phyloP scores from a whole-genome alignment of 2,888 invertebrate genomes.

The Rapana venosa region DNA sequence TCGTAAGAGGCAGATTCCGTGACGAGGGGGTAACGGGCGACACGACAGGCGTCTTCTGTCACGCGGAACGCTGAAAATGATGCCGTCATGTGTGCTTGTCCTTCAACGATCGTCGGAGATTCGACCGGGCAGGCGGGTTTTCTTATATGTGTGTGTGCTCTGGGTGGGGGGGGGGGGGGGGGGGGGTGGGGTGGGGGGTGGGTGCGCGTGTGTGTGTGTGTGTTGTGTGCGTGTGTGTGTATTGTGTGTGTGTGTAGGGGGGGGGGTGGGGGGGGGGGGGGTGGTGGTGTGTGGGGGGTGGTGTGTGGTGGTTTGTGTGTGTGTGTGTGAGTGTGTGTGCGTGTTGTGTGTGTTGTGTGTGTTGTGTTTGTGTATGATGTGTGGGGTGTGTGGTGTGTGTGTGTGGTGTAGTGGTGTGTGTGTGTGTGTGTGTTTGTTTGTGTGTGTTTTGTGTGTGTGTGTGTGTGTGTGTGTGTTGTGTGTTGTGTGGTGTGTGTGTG shows the following conservation, averaged over 20 bases:
- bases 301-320: neutral
- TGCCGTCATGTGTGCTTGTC: conserved; percentile 38
- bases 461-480: no score
- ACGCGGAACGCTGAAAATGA: conserved; percentile 5
- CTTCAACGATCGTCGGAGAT: neutral
- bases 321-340: neutral
- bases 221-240: neutral
- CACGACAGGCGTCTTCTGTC: conserved; percentile 32
- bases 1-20: conserved; percentile 22
- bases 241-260: neutral
- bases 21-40: conserved; percentile 32
- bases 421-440: neutral
- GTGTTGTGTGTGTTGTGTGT: no score
- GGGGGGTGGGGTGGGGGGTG: neutral
- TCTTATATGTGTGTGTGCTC: neutral
- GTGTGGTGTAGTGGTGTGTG: no score
- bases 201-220: neutral
- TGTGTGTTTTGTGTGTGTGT: no score
- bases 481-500: no score
- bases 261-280: no score
- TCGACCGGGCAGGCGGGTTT: neutral
- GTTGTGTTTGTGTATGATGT: no score
- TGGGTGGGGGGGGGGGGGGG: neutral
- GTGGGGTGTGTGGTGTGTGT: no score
- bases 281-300: no score